These are phyloP conservation scores for Megaceryle alcyon DNA, from an alignment of 2,797 vertebrate genomes.

Conservation along the genomic window DNA sequence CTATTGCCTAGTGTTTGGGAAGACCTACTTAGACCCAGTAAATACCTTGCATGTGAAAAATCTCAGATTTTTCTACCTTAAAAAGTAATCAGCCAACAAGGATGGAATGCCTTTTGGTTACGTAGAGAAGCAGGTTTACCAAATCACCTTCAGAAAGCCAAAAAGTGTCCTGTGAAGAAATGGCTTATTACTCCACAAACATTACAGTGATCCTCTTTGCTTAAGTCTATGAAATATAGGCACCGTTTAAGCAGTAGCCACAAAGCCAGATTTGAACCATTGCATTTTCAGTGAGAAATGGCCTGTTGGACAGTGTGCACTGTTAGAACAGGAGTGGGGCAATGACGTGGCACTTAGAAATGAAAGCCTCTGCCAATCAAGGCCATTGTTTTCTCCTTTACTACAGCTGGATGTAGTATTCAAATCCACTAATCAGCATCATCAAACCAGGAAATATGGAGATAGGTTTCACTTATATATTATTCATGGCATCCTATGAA, in stretches of 20 bases:
- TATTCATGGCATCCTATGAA: conserved; percentile 32
- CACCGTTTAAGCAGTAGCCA: background rate
- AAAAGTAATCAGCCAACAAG: background rate
- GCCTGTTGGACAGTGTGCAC: background rate
- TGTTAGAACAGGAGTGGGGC: background rate
- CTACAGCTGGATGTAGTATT: background rate
- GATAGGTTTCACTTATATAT: conserved; percentile 25
- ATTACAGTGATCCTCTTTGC: background rate
- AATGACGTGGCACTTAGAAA: background rate
- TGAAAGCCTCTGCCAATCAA: background rate
- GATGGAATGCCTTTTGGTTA: background rate
- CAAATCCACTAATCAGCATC: background rate
- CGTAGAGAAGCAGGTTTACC: background rate
- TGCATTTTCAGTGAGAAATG: background rate
- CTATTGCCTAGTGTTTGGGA: background rate
- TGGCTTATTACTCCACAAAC: background rate
- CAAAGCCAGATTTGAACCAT: background rate
- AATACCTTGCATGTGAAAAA: background rate
- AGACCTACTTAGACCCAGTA: background rate
- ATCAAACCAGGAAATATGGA: background rate
- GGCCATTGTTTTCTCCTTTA: background rate
- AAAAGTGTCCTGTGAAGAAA: background rate
- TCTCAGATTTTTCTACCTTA: too few relatives aligned
- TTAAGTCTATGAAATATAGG: background rate
- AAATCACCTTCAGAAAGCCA: background rate